These are phyloP conservation scores for Myotis pilosus DNA, from an alignment of 2,797 vertebrate genomes.

Conservation along the genomic window DNA sequence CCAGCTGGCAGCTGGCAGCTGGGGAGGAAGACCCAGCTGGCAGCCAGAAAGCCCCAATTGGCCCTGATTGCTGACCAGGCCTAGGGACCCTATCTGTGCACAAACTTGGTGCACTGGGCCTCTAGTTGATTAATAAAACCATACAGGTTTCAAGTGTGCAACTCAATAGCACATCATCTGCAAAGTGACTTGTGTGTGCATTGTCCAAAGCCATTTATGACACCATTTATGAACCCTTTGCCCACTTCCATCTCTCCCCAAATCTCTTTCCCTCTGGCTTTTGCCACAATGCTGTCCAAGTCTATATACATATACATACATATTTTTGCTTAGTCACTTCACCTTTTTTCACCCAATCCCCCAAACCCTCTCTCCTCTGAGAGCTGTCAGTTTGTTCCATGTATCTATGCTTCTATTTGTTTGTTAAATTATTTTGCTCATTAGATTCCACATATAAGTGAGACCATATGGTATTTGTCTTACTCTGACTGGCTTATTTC, in stretches of 20 bases:
- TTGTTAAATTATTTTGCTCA: neutral
- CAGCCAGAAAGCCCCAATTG: too few relatives aligned
- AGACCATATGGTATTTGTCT: neutral
- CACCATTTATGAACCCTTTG: too few relatives aligned
- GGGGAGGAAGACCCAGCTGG: too few relatives aligned
- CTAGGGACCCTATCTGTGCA: too few relatives aligned
- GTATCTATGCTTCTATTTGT: neutral
- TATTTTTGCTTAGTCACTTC: neutral
- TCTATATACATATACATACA: neutral
- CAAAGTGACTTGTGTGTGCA: neutral
- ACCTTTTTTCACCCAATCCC: neutral
- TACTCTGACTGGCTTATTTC: neutral
- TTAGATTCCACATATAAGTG: neutral
- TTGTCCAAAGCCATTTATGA: neutral
- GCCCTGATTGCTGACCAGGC: too few relatives aligned
- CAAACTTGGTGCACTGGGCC: too few relatives aligned
- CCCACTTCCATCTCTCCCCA: neutral
- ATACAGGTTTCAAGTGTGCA: neutral
- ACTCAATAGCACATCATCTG: neutral
- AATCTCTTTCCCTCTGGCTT: neutral
- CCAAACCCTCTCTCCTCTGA: neutral
- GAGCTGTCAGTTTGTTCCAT: neutral
- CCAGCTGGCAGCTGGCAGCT: too few relatives aligned
- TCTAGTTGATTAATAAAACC: neutral
- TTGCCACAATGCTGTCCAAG: neutral